Percentiles rank a stretch among this genome's conserved stretches.
These are phyloP conservation scores for Ceyx margarethae DNA, from an alignment of 2,113 vertebrate species.

Conservation along the genomic window DNA sequence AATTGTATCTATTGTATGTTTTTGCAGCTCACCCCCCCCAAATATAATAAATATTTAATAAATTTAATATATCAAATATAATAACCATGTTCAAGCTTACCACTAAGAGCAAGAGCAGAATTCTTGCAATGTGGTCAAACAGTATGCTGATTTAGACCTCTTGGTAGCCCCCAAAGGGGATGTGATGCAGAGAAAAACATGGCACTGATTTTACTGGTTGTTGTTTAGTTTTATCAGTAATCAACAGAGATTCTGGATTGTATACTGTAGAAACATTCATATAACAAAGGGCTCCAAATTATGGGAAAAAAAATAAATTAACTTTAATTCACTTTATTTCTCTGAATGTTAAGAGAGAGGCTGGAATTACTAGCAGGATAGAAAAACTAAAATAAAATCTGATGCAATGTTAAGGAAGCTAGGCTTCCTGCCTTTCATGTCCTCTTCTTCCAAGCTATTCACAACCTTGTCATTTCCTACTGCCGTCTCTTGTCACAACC, in stretches of 20 bases:
- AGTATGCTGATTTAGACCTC: not conserved
- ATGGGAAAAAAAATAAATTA: not conserved
- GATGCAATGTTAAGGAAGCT: slow-evolving; percentile 59
- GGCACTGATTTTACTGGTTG: not conserved
- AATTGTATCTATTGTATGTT: not conserved
- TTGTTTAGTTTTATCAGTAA: not conserved
- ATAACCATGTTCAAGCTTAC: not conserved
- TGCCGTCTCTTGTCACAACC: slow-evolving; percentile 40
- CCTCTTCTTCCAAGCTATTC: slow-evolving; percentile 44
- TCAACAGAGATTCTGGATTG: not conserved
- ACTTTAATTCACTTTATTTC: not conserved
- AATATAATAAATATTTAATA: too few species aligned
- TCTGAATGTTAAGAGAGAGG: not conserved
- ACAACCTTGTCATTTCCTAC: slow-evolving; percentile 57
- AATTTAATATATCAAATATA: not conserved
- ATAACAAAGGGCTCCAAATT: not conserved
- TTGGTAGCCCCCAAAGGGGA: not conserved
- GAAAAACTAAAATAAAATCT: slow-evolving; percentile 43
- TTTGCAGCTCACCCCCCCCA: not conserved
- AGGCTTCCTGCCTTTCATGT: slow-evolving; percentile 62
- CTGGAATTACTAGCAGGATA: not conserved
- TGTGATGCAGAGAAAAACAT: not conserved
- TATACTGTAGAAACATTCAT: not conserved
- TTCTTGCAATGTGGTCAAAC: not conserved
- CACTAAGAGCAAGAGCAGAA: not conserved